Conservation (phyloP, 1,140 invertebrate species). For the Sycobia sp. region DNA sequence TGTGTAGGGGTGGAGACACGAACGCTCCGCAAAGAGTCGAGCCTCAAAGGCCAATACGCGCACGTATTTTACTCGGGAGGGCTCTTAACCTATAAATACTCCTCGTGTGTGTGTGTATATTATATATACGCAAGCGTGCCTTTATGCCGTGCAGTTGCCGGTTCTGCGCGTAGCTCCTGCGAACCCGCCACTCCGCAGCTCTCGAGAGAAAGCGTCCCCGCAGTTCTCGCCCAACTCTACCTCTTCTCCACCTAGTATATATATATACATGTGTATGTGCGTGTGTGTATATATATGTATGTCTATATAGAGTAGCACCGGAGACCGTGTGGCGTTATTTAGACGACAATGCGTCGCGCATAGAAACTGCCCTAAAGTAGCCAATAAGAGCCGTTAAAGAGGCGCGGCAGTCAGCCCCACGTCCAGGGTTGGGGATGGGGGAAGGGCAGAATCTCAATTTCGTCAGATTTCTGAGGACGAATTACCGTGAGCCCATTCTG, state of each 20-base stretch:
- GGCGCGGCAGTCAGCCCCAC: constrained; percentile 36
- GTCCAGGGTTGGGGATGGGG: no score
- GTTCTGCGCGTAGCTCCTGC: no score
- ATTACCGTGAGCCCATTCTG: no score
- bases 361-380: constrained; percentile 62
- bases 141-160: no score
- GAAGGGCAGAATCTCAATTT: constrained; percentile 53
- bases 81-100: constrained; percentile 19
- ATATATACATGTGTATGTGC: no score
- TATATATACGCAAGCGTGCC: neutral
- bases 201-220: no score
- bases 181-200: no score
- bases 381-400: constrained; percentile 59
- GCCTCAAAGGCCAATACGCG: neutral
- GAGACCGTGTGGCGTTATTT: constrained; percentile 53
- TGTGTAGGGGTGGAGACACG: neutral
- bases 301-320: no score
- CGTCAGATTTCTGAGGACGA: constrained; percentile 61
- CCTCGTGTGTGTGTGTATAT: neutral
- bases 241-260: no score
- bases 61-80: constrained; percentile 7
- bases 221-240: no score
- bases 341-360: constrained; percentile 61
- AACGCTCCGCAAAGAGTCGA: neutral
- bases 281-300: no score